Percentiles rank a stretch among this genome's conserved stretches.
phyloP scores from a whole-genome alignment of 92 coral and sea anemone genomes.

The Palythoa grandis region DNA sequence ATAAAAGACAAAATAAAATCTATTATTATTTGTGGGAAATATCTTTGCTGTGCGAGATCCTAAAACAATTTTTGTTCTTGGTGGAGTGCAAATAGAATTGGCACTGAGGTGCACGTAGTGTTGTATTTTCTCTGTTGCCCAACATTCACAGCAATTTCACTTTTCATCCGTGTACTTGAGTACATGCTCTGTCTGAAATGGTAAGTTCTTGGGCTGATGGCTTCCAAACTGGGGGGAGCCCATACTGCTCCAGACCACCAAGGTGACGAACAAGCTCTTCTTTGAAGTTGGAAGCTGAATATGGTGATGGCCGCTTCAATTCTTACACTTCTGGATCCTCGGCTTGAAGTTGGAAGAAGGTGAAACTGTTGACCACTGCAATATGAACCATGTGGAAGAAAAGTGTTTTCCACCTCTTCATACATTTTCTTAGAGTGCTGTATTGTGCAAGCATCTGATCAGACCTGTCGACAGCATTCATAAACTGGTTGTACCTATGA shows the following conservation, averaged over 20 bases:
- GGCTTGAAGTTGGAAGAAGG: slow-evolving; percentile 49
- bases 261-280: too few relatives aligned
- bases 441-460: slow-evolving; percentile 47
- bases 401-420: slow-evolving; percentile 57
- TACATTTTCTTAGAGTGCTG: slow-evolving; percentile 42
- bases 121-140: too few relatives aligned
- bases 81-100: background rate
- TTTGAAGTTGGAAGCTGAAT: too few relatives aligned
- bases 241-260: too few relatives aligned
- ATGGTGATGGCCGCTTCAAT: too few relatives aligned
- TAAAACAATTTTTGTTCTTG: background rate
- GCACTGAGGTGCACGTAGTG: background rate
- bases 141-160: background rate
- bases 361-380: slow-evolving; percentile 47
- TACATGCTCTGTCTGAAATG: too few relatives aligned
- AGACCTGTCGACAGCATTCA: slow-evolving; percentile 56
- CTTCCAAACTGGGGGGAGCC: too few relatives aligned
- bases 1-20: background rate
- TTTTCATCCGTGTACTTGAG: too few relatives aligned
- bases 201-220: too few relatives aligned
- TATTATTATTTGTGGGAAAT: background rate
- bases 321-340: slow-evolving; percentile 27
- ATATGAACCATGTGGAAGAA: background rate
- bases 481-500: slow-evolving; percentile 53
- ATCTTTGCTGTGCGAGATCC: background rate